Evolutionary conservation across 2,113 vertebrate species (phyloP).

Genomic region (Limnothrissa miodon): DNA sequence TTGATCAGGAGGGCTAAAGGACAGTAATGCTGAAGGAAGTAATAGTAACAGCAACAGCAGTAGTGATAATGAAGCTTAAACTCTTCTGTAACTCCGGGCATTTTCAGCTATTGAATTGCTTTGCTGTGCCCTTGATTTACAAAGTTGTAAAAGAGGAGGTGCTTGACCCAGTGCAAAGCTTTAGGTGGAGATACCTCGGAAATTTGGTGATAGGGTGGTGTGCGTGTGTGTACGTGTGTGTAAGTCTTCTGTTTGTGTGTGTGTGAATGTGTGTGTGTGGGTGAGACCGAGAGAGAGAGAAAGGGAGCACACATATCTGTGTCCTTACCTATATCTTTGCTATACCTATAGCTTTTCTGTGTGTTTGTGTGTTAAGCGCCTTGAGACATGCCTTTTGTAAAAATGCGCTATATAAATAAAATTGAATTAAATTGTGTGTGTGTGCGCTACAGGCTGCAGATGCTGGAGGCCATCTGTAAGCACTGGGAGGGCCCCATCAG

Average conservation of each 20-base stretch:
- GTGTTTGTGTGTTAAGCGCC: neutral
- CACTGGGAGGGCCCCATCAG: conserved; percentile 99
- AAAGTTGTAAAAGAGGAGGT: neutral
- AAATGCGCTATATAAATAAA: too few species aligned
- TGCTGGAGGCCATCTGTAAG: conserved; percentile 98
- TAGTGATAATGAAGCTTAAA: neutral
- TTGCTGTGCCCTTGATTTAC: neutral
- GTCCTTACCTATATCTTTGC: too few species aligned
- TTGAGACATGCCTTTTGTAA: too few species aligned
- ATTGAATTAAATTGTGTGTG: too few species aligned
- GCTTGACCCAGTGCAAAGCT: too few species aligned
- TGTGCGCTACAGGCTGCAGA: conserved; percentile 83
- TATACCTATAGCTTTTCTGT: too few species aligned
- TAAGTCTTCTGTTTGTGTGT: neutral
- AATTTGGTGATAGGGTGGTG: too few species aligned
- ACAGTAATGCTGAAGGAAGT: neutral
- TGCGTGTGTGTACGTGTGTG: neutral
- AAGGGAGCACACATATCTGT: too few species aligned
- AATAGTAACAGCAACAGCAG: neutral
- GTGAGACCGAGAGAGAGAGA: too few species aligned
- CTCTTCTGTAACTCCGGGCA: neutral
- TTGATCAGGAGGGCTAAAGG: neutral
- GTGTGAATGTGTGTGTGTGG: neutral
- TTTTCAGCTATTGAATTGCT: neutral
- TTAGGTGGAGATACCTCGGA: too few species aligned